Base-by-base conservation (phyloP, 35 echinoderm and acorn worm genomes). In the Nesometra sesokonis region DNA sequence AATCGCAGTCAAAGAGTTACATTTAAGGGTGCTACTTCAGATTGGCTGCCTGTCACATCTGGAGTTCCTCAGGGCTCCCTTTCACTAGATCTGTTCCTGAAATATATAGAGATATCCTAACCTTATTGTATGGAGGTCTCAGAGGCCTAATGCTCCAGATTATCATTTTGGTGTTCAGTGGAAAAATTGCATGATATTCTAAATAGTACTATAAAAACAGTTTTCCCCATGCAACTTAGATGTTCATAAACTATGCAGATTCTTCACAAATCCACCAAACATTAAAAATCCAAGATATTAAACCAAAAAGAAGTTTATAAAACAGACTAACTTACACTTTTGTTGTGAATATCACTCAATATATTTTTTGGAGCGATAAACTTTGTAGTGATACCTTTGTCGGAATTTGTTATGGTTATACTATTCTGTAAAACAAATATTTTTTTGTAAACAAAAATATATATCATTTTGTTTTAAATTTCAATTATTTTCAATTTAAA, bases 281-380 rank as follows among this genome's bases (percentile, higher is more conserved):
- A n/a, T n/a, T n/a, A n/a, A n/a, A n/a, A n/a, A n/a, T n/a, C n/a
- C n/a, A n/a, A n/a, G n/a, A n/a, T n/a, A n/a, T n/a, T n/a, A n/a
- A n/a, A n/a, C n/a, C n/a, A n/a, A n/a, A n/a, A n/a, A n/a, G n/a
- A n/a, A n/a, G n/a, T n/a, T n/a, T n/a, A n/a, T n/a, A n/a, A n/a
- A n/a, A 29, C 33, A 36, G 17, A 30, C 11, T 37, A 32, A 80
- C 89, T 86, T 81, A 90, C 89, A 90, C 89, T 90, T 80, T 90
- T 90, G 13, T 52, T 90, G 37, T 90, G 89, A 57, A 90, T 67
- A 38, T 57, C 77, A 79, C 37, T 33, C 34, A 85, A 86, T 29
- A 17, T 80, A 13, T 35, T 77, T 23, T 17, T 47, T 27, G 89
- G 89, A 78, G 89, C 47, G 21, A 47, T 86, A 67, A 90, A 90